Percentiles rank a stretch among this genome's conserved stretches.
phyloP scores from a whole-genome alignment of 2,113 vertebrate genomes.

The Channa maculata region DNA sequence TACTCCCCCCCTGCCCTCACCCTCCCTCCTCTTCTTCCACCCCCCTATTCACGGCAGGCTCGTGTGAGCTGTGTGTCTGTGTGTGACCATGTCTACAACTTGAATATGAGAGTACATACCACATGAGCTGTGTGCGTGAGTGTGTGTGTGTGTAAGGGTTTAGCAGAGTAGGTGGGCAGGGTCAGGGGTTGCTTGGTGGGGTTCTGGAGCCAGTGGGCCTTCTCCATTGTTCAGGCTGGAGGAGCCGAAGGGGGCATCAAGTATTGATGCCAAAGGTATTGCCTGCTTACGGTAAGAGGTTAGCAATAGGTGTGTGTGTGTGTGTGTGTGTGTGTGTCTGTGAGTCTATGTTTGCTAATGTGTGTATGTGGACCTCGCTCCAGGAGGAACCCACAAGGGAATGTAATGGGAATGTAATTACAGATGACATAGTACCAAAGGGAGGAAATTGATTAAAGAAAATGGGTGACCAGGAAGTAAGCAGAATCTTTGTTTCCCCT shows the following conservation, averaged over 20 bases:
- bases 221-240: constrained; percentile 73
- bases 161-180: constrained; percentile 68
- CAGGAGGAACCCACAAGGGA: constrained; percentile 62
- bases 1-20: not conserved
- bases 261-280: constrained; percentile 77
- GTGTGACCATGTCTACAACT: constrained; percentile 46
- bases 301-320: constrained; percentile 48
- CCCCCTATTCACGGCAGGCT: constrained; percentile 46
- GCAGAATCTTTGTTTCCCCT: constrained; percentile 75
- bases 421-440: constrained; percentile 79
- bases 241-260: constrained; percentile 55
- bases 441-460: constrained; percentile 81
- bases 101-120: constrained; percentile 49
- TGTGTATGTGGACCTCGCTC: constrained; percentile 37
- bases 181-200: constrained; percentile 75
- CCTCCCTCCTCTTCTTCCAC: not conserved
- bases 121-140: constrained; percentile 48
- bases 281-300: constrained; percentile 66
- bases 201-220: constrained; percentile 79
- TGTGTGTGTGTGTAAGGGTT: constrained; percentile 38
- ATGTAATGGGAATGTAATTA: constrained; percentile 77
- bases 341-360: constrained; percentile 11
- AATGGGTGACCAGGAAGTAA: constrained; percentile 78
- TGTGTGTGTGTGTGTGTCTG: constrained; percentile 35
- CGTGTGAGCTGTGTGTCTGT: constrained; percentile 55